Conservation (phyloP, 2,113 vertebrate species). For the Chunga burmeisteri region DNA sequence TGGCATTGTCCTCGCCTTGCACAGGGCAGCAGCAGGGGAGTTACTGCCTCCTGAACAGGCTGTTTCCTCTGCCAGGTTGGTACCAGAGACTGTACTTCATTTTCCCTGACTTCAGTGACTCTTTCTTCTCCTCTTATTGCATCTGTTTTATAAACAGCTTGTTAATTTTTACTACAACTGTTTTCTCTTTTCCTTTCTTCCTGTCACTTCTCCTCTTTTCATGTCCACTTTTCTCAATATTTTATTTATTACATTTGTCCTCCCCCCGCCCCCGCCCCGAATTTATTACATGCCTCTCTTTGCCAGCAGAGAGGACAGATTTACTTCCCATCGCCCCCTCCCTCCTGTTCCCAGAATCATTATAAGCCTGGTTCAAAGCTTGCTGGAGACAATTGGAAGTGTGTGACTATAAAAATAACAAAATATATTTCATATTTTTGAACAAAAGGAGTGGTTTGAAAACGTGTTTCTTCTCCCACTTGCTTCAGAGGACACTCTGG, state of each 20-base stretch:
- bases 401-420: not conserved
- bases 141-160: not conserved
- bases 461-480: not conserved
- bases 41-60: no score
- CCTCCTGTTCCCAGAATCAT: not conserved
- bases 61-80: not conserved
- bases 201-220: not conserved
- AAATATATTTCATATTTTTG: not conserved
- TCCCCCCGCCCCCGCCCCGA: accelerated
- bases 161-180: not conserved
- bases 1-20: accelerated
- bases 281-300: not conserved
- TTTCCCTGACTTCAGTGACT: not conserved
- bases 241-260: not conserved
- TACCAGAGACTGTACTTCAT: not conserved
- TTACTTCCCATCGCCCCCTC: not conserved
- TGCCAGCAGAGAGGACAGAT: not conserved
- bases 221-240: not conserved
- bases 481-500: constrained; percentile 2
- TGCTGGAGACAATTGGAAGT: not conserved
- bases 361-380: not conserved
- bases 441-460: not conserved
- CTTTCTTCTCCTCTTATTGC: not conserved
- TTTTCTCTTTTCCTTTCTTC: not conserved
- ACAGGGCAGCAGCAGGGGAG: not conserved